phyloP scores from a whole-genome alignment of 2,797 vertebrate genomes.

The Cynopterus sphinx region DNA sequence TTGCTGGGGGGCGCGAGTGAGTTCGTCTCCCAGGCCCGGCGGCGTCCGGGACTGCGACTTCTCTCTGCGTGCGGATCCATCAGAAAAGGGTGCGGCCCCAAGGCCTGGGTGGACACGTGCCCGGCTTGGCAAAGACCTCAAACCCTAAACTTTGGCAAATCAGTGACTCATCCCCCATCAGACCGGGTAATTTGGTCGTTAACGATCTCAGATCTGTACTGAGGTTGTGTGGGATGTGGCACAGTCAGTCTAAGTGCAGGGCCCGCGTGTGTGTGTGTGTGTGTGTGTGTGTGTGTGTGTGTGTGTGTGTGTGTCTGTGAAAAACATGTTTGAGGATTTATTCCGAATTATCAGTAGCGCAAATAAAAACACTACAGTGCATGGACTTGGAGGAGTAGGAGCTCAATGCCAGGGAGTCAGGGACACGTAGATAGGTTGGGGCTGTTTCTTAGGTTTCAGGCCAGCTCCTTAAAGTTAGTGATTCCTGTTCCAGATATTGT shows the following conservation, averaged over 20 bases:
- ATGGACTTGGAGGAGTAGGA: background rate
- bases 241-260: background rate
- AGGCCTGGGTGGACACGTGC: background rate
- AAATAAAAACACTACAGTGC: background rate
- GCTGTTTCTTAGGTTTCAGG: background rate
- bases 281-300: background rate
- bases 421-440: background rate
- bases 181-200: background rate
- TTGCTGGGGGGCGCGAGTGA: background rate
- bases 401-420: background rate
- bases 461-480: background rate
- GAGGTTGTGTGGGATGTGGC: background rate
- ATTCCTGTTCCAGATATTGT: background rate
- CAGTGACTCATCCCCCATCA: slow-evolving; percentile 7
- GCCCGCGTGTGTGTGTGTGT: background rate
- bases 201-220: background rate
- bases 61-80: background rate
- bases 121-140: background rate
- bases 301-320: background rate
- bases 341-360: background rate
- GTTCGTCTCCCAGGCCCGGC: background rate
- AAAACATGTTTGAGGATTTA: background rate
- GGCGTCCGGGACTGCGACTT: background rate
- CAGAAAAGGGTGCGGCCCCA: background rate
- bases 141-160: background rate